Evolutionary conservation across 2,113 vertebrate genomes (phyloP), one percentile per base, ranked within the genome.

Genomic region (Percopsis transmontana): DNA sequence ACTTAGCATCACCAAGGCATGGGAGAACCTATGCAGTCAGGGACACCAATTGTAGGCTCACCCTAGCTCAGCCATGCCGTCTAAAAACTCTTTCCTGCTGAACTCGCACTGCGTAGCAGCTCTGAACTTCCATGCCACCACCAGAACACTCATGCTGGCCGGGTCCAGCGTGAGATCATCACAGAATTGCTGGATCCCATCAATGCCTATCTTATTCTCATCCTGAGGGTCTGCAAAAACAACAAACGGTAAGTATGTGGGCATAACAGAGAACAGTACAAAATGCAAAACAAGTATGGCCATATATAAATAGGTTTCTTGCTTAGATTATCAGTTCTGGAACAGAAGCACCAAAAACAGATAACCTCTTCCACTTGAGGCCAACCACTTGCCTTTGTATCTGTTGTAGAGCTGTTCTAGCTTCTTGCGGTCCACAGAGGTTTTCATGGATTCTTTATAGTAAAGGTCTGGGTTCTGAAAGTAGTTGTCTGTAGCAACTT

Each of bases 41-140:
- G 2, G 6, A 44, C 8, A 24, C 18, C 11, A 23, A 40, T 3
- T 24, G 11, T 54, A 65, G 18, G 87, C 94, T 91, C 75, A 98
- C 97, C 96, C 95, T 7, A 99, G 86, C 45, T 98, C 95, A 38
- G 92, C 87, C 96, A 99, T 97, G 79, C 97, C 96, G 15, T 97
- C 96, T 68, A 98, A 24, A 88, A 99, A 98, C 77, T 97, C 97
- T 73, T 96, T 97, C 87, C 92, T 95, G 92, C 94, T 97, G 86
- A 98, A 99, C 90, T 98, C 96, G 83, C 97, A 98, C 16, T 98
- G 97, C 7, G 96, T 98, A n/a, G 95, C 94, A 13, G 96, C 97
- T 80, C 94, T 91, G 79, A 99, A 96, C 86, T 98, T 98, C 96
- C 97, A 98, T 0, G 95, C 96, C 82, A 97, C 94, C 61, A 98